Conservation (phyloP, 2,797 vertebrate genomes). For the Phrynocephalus forsythii region DNA sequence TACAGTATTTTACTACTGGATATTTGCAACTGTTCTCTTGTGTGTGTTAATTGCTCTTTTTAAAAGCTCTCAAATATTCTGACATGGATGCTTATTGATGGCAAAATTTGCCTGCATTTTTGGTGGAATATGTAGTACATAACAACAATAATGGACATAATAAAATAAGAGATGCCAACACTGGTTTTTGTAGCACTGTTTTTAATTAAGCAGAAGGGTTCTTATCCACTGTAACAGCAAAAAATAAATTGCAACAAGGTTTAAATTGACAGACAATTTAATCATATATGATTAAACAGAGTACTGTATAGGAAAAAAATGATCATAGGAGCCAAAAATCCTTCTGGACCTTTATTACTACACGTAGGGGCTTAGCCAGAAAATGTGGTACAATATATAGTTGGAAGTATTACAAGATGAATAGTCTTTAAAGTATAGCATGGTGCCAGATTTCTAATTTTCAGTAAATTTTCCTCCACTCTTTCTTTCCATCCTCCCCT, state of each 20-base stretch:
- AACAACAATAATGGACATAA: neutral
- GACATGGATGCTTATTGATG: slow-evolving; percentile 1
- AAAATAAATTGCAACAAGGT: slow-evolving; percentile 42
- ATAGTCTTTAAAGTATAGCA: slow-evolving; percentile 62
- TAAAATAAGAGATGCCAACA: neutral
- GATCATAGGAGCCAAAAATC: slow-evolving; percentile 59
- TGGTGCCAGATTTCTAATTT: slow-evolving; percentile 74
- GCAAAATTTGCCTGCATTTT: neutral
- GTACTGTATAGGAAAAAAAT: slow-evolving; percentile 59
- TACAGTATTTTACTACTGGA: neutral
- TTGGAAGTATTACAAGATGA: slow-evolving; percentile 68
- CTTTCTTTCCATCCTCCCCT: too few species aligned
- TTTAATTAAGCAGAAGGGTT: neutral
- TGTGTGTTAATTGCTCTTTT: neutral
- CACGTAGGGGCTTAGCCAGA: slow-evolving; percentile 69
- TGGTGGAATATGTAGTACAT: neutral
- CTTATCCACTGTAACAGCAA: slow-evolving; percentile 8
- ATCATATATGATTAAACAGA: slow-evolving; percentile 46
- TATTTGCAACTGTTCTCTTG: neutral
- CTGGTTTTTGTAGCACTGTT: neutral
- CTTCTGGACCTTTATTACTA: slow-evolving; percentile 60
- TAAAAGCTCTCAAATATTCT: neutral
- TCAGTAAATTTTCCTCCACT: slow-evolving; percentile 60
- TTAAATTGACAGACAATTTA: slow-evolving; percentile 57
- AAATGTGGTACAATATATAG: slow-evolving; percentile 52